Evolutionary conservation across 2,797 vertebrate genomes (phyloP), one percentile per base, ranked within the genome.

Genomic region (Falco berigora): DNA sequence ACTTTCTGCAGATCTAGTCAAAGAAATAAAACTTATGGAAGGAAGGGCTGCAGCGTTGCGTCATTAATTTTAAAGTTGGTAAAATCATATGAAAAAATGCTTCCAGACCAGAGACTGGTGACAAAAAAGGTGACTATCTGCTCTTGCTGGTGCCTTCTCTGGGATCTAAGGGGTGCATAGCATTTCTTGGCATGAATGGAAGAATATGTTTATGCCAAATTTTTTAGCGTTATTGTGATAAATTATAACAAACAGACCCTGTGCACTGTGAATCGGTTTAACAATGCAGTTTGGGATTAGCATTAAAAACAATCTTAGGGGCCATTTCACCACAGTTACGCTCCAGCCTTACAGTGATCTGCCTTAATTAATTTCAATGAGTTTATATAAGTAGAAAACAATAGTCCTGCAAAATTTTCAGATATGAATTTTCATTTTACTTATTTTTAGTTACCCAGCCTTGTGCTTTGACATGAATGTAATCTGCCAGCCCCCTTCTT

Each of bases 191-290:
- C 46, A 30, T 86, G 74, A 92, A 76, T 78, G 83, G 86, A 94
- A 86, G 46, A 75, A 36, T 76, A 69, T 85, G 72, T 93, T 94
- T 90, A 44, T 93, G 28, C 42, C 85, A 81, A 68, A 85, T 59
- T 86, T 64, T 94, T 96, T 86, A 69, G 69, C 27, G 44, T 30
- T 92, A 83, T 75, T 94, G 80, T 82, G 94, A 86, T 94, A 88
- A 82, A 96, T 88, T 85, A 42, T 27, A 94, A 92, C 74, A 93
- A 96, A 90, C 82, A 42, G 75, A 88, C 49, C 73, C 36, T 80
- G 47, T 77, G 90, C 72, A 92, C 71, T 96, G 75, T 94, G 73
- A 89, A 77, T 86, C 88, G 64, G 74, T 93, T 96, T 91, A 93
- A 96, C 88, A 96, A 95, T 90, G 72, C 58, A 83, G 42, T 44